Conservation (phyloP, 2,797 vertebrate species). For the Lagodon rhomboides region DNA sequence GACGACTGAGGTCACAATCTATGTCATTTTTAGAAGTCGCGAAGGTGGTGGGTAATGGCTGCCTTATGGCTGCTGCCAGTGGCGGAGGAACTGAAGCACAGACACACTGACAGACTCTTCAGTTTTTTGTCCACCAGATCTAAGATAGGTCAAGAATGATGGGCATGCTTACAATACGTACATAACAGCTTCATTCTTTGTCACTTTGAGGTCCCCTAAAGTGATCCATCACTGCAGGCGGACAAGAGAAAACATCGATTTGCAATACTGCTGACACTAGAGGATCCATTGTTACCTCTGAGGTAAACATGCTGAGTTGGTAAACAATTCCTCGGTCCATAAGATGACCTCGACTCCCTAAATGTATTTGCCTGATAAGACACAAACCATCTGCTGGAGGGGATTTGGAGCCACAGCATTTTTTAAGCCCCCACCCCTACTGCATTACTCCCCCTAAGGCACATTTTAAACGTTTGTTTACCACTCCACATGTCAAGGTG, state of each 20-base stretch:
- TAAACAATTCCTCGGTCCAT: slow-evolving; percentile 31
- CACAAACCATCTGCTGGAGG: slow-evolving; percentile 19
- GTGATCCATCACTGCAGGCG: slow-evolving; percentile 45
- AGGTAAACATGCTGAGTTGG: slow-evolving; percentile 57
- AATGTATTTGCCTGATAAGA: slow-evolving; percentile 17
- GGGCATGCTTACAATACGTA: not conserved
- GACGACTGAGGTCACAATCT: slow-evolving; percentile 36
- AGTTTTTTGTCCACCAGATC: not conserved
- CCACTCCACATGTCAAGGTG: not conserved
- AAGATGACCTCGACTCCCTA: slow-evolving; percentile 52
- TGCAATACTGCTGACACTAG: slow-evolving; percentile 54
- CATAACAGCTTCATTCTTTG: slow-evolving; percentile 19
- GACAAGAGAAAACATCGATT: slow-evolving; percentile 49
- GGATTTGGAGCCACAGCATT: slow-evolving; percentile 11
- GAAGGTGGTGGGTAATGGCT: not conserved
- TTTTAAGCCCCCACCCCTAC: not conserved
- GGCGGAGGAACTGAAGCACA: slow-evolving; percentile 16
- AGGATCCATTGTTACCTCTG: not conserved
- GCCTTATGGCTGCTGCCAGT: slow-evolving; percentile 14
- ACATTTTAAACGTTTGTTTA: slow-evolving; percentile 4
- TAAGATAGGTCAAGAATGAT: slow-evolving; percentile 12
- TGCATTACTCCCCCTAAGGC: not conserved
- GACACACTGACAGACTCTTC: not conserved
- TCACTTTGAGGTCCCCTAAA: slow-evolving; percentile 38
- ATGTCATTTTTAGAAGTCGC: slow-evolving; percentile 38